phyloP scores from a whole-genome alignment of 1,140 invertebrate genomes.

The Paramacrobiotus metropolitanus region DNA sequence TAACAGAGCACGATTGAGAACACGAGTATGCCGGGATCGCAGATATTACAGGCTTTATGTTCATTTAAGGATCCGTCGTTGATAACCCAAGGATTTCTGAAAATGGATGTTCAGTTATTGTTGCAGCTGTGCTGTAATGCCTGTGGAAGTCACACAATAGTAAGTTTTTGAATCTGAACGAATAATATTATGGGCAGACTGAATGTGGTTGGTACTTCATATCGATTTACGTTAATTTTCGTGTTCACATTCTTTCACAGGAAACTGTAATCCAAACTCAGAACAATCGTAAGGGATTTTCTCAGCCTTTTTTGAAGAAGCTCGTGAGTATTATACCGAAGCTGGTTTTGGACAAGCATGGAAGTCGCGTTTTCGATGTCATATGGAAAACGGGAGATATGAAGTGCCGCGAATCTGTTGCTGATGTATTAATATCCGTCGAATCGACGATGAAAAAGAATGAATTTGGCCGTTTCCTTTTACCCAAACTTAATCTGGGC shows the following conservation, averaged over 20 bases:
- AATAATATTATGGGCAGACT: neutral
- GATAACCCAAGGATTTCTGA: neutral
- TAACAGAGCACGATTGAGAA: neutral
- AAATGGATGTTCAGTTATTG: neutral
- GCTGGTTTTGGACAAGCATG: neutral
- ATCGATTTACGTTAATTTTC: neutral
- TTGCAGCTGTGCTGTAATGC: neutral
- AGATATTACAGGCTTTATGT: neutral
- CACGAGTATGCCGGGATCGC: neutral
- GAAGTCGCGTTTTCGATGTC: neutral
- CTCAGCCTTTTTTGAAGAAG: neutral
- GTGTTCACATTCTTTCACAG: neutral
- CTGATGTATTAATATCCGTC: neutral
- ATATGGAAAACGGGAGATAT: neutral
- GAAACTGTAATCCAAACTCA: neutral
- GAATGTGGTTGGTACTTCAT: neutral
- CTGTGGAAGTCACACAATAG: neutral
- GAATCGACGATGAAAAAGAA: neutral
- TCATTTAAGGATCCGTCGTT: neutral
- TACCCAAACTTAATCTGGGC: neutral
- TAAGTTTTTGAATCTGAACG: neutral
- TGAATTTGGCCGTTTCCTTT: neutral
- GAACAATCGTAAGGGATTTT: neutral
- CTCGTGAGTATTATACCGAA: neutral
- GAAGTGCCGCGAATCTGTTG: neutral